Conservation (phyloP, 2,888 invertebrate genomes). For the Phyllotreta striolata region DNA sequence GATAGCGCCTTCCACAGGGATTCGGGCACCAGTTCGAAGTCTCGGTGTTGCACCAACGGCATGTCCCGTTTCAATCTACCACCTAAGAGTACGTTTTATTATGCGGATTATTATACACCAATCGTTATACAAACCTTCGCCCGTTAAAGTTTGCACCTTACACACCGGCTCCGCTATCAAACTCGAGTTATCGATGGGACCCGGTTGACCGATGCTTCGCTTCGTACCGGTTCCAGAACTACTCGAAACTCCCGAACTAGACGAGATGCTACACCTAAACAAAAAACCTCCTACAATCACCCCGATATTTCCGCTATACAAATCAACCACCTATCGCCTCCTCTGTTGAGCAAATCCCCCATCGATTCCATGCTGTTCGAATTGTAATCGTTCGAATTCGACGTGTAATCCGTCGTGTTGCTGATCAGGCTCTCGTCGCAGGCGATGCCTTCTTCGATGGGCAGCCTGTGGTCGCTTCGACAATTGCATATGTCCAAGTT, state of each 20-base stretch:
- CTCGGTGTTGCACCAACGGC: constrained; percentile 77
- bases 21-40: constrained; percentile 88
- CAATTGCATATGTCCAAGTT: constrained; percentile 62
- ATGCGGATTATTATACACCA: constrained; percentile 18
- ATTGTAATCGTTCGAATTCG: constrained; percentile 57
- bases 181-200: constrained; percentile 79
- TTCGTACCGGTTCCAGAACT: constrained; percentile 64
- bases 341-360: constrained; percentile 69
- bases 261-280: constrained; percentile 61
- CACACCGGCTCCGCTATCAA: constrained; percentile 70
- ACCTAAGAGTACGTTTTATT: constrained; percentile 43
- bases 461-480: constrained; percentile 53
- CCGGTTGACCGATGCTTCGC: constrained; percentile 64
- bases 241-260: constrained; percentile 71
- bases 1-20: constrained; percentile 87
- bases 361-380: constrained; percentile 67
- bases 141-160: constrained; percentile 78
- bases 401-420: constrained; percentile 58
- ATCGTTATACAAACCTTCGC: constrained; percentile 70
- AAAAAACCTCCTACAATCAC: constrained; percentile 24
- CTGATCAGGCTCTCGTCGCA: constrained; percentile 77
- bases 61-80: constrained; percentile 80
- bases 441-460: constrained; percentile 70
- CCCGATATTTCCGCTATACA: neutral
- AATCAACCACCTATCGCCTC: constrained; percentile 62